These are phyloP conservation scores for Achatina immaculata DNA, from an alignment of 1,140 invertebrate species.

Conservation along the genomic window DNA sequence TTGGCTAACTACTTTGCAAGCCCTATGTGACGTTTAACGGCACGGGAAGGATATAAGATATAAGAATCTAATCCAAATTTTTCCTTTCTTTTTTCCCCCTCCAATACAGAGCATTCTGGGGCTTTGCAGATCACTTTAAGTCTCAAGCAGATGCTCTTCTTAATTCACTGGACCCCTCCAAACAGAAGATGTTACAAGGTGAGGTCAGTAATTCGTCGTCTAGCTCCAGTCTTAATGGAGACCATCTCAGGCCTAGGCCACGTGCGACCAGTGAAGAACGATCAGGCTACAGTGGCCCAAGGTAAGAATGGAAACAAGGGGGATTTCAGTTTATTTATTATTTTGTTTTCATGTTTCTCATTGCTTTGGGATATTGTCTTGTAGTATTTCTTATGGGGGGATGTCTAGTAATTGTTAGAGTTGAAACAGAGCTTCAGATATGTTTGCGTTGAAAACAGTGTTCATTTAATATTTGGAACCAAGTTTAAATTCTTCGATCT, in stretches of 20 bases:
- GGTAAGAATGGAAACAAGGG: background rate
- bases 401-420: too few relatives aligned
- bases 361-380: too few relatives aligned
- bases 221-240: constrained; percentile 70
- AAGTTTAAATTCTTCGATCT: too few relatives aligned
- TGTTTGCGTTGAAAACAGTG: too few relatives aligned
- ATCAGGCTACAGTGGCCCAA: constrained; percentile 43
- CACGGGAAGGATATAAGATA: too few relatives aligned
- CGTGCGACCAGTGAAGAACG: constrained; percentile 62
- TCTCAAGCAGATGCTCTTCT: constrained; percentile 89
- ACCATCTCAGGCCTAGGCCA: constrained; percentile 30
- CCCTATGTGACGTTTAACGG: too few relatives aligned
- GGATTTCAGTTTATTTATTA: too few relatives aligned
- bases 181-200: constrained; percentile 82
- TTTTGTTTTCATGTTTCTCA: too few relatives aligned
- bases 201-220: constrained; percentile 72
- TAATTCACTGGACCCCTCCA: constrained; percentile 84
- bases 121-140: constrained; percentile 91
- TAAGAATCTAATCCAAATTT: background rate
- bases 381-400: too few relatives aligned
- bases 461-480: too few relatives aligned
- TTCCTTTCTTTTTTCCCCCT: background rate
- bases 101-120: constrained; percentile 86
- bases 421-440: too few relatives aligned
- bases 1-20: too few relatives aligned